Base-by-base conservation (phyloP, 2,113 vertebrate genomes). In the Apodemus speciosus region DNA sequence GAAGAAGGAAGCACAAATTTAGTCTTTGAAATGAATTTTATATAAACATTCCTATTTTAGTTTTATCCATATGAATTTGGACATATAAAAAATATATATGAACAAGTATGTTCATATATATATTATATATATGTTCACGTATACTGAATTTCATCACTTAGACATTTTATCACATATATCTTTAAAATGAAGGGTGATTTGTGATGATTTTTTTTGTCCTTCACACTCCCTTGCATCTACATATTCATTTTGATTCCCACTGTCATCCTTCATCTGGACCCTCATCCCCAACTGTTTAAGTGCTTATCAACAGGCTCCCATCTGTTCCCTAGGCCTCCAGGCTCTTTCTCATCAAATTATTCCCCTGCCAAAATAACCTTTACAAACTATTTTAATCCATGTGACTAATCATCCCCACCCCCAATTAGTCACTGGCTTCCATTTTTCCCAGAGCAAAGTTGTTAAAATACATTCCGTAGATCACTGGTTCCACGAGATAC, bases 301-400 rank as follows among this genome's bases (percentile, higher is more conserved):
- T 92, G 58, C n/a, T 79, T 93, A 83, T 92, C 89, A 95, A 86
- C 10, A 23, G 56, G 16, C 6, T 79, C 38, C 87, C 89, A 89
- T 92, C 79, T 95, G 72, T 84, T 94, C 49, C 69, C 14, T 58
- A 68, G 51, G 88, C 79, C 94, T 89, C 72, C 56, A 96, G 89
- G 3, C 56, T 94, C 77, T 77, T 94, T 90, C 83, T 56, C 73
- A 86, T 75, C 27, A 92, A 89, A 51, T 49, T 21, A 51, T 71
- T 20, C 71, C 90, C 76, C n/a, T 92, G 77, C 51, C 40, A 80
- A 91, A 95, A 91, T 73, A 92, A 92, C 23, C 90, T 56, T 85
- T 71, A 72, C 35, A 92, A 95, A 95, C 62, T 76, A 75, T 75
- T 90, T 86, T 81, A 66, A 30, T 87, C 32, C 15, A 46, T 20